Evolutionary conservation across 2,888 invertebrate genomes (phyloP), one percentile per base, ranked within the genome.

Genomic region (Apotomis capreana): DNA sequence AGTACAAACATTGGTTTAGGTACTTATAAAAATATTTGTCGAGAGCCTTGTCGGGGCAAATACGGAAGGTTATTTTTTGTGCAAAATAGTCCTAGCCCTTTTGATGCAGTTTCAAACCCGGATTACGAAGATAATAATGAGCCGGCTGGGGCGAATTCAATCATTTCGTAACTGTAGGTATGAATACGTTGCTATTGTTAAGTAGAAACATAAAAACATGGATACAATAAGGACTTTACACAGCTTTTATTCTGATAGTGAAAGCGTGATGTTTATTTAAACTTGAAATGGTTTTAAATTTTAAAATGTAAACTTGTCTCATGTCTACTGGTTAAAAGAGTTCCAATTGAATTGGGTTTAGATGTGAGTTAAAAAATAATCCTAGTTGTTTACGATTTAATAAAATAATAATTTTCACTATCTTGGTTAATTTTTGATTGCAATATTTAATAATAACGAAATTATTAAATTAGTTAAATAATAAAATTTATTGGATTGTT

Each of bases 1-100:
- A 86, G 83, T 80, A 87, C 88, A 91, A 92, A 93, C 91, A 91
- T 92, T 91, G 88, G 89, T 89, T 88, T 87, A n/a, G n/a, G n/a
- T n/a, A 87, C 90, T 91, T 90, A 91, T 91, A 90, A 91, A 92
- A 93, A 92, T 91, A 92, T 93, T 92, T 91, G 90, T 87, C 80
- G 83, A 87, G 89, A 88, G 88, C 79, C 87, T 86, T 87, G 79
- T 84, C 83, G 84, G 84, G 81, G 79, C 83, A 83, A 88, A 84
- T 84, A 87, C 86, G 86, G 85, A 83, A 84, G 84, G 81, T 75
- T 81, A n/a, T 84, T 89, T 84, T 89, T 85, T 87, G 88, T 87
- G 79, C 85, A 81, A 83, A 85, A 85, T 83, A 83, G 79, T 81
- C 81, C 81, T 80, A 12, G 84, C 84, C 87, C 76, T 89, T 92